Evolutionary conservation across 2,888 invertebrate genomes (phyloP).

Genomic region (Hermaeophaga mercurialis): DNA sequence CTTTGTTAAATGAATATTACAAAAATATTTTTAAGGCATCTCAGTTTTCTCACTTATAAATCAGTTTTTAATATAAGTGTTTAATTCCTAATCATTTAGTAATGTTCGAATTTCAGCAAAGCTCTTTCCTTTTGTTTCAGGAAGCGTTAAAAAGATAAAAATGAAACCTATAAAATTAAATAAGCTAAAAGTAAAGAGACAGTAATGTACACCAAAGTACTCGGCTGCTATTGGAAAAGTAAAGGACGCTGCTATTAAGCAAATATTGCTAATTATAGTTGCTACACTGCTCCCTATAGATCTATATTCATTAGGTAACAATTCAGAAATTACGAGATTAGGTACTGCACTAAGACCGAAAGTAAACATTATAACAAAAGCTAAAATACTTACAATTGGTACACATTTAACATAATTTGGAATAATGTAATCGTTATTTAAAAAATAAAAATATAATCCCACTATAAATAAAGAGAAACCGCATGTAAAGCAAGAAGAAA

Average conservation of each 20-base stretch:
- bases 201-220: conserved; percentile 8
- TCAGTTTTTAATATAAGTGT: too few species aligned
- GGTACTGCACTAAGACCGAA: conserved; percentile 2
- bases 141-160: conserved; percentile 26
- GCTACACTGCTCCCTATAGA: conserved; percentile 3
- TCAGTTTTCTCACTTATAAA: too few species aligned
- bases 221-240: conserved; percentile 1
- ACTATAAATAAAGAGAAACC: conserved; percentile 63
- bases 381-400: neutral
- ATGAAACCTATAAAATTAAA: conserved; percentile 15
- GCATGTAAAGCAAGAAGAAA: conserved; percentile 69
- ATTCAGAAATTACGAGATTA: conserved; percentile 51
- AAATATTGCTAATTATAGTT: neutral
- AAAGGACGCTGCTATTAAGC: neutral
- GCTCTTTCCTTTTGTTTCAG: conserved; percentile 36
- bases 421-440: neutral
- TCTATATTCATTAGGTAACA: conserved; percentile 34
- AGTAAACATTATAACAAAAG: neutral
- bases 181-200: conserved; percentile 21
- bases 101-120: conserved; percentile 28
- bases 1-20: too few species aligned
- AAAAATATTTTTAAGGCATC: too few species aligned
- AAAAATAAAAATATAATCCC: conserved; percentile 64
- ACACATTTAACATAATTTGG: neutral
- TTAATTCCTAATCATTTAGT: conserved; percentile 11